A percentile compares a stretch with the other conserved stretches of the same genome.
Evolutionary conservation across 2,797 vertebrate species (phyloP).

Genomic region (Leuciscus waleckii): DNA sequence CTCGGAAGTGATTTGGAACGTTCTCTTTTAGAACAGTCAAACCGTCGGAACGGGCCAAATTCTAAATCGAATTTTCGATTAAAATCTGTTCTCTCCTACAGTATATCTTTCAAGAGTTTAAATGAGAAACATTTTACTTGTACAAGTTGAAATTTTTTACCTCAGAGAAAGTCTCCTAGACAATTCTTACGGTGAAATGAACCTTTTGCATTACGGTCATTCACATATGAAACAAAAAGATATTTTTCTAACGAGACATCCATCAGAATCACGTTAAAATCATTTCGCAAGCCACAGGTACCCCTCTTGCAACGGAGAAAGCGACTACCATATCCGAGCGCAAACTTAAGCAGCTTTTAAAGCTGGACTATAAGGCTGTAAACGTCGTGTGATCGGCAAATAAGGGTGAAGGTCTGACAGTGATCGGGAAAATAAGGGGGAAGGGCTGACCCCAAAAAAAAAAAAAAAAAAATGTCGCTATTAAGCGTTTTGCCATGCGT

Average conservation of each 20-base stretch:
- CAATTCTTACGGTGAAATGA: background rate
- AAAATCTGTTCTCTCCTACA: background rate
- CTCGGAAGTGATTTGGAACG: background rate
- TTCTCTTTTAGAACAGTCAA: background rate
- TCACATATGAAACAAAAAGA: background rate
- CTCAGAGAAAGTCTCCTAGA: background rate
- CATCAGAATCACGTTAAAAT: slow-evolving; percentile 23
- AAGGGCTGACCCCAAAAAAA: background rate
- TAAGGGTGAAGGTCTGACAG: background rate
- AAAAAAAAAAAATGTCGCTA: too few species aligned
- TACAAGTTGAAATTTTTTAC: background rate
- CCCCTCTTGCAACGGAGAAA: background rate
- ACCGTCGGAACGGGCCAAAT: background rate
- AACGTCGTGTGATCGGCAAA: background rate
- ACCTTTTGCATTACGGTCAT: background rate
- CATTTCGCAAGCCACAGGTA: slow-evolving; percentile 39
- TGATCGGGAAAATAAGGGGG: background rate
- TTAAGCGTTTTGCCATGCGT: background rate
- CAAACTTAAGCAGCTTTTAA: slow-evolving; percentile 11
- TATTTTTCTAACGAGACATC: background rate
- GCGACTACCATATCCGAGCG: background rate
- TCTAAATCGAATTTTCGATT: background rate
- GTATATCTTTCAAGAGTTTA: background rate
- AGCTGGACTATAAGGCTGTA: slow-evolving; percentile 1
- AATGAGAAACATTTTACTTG: background rate